phyloP scores from a whole-genome alignment of 1,140 invertebrate genomes.

The Cherax quadricarinatus region DNA sequence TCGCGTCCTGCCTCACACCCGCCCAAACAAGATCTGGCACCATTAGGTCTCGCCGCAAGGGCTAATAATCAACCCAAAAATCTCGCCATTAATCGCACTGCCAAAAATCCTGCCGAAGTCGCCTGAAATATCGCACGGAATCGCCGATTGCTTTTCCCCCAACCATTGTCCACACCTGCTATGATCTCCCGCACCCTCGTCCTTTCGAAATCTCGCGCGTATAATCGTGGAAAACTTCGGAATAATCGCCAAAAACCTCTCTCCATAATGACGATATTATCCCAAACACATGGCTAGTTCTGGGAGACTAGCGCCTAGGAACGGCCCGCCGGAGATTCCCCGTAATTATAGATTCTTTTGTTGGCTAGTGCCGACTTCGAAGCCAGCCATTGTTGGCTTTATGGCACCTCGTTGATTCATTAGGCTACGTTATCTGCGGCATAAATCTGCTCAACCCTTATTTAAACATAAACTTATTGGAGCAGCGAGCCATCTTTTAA shows the following conservation, averaged over 20 bases:
- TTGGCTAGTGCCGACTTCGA: slow-evolving; percentile 67
- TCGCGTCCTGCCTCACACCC: slow-evolving; percentile 22
- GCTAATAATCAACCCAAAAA: neutral
- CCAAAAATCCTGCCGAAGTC: neutral
- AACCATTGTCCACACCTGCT: neutral
- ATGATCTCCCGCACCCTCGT: neutral
- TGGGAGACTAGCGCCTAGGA: slow-evolving; percentile 55
- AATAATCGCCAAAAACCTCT: slow-evolving; percentile 42
- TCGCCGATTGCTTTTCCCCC: too few relatives aligned
- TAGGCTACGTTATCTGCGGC: slow-evolving; percentile 70
- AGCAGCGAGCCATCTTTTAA: slow-evolving; percentile 72
- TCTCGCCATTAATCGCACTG: slow-evolving; percentile 10
- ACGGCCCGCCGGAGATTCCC: slow-evolving; percentile 58
- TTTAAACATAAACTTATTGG: slow-evolving; percentile 73
- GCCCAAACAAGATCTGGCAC: slow-evolving; percentile 32
- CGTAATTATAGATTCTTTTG: slow-evolving; percentile 73
- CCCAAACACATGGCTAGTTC: slow-evolving; percentile 67
- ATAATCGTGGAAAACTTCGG: slow-evolving; percentile 32
- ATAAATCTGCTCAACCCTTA: slow-evolving; percentile 72
- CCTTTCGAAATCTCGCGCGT: neutral
- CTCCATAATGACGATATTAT: slow-evolving; percentile 69
- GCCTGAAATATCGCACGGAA: neutral
- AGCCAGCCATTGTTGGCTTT: slow-evolving; percentile 70
- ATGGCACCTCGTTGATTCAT: slow-evolving; percentile 73
- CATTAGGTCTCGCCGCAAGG: slow-evolving; percentile 28